Evolutionary conservation across 2,113 vertebrate species (phyloP).

Genomic region (Rutilus rutilus): DNA sequence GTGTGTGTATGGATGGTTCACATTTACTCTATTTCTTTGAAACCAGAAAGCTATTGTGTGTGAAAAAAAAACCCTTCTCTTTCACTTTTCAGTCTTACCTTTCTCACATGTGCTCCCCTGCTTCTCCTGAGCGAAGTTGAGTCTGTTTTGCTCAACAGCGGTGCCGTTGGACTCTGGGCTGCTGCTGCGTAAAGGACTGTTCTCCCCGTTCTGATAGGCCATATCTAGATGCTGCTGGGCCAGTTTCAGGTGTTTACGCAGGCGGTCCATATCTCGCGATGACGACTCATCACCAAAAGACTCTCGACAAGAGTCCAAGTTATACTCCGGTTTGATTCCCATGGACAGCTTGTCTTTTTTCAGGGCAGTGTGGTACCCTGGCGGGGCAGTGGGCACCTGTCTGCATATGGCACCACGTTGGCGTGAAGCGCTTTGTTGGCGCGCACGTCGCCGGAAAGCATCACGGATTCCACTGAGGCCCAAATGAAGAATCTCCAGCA

Average conservation of each 20-base stretch:
- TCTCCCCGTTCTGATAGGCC: conserved; percentile 77
- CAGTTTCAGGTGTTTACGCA: conserved; percentile 76
- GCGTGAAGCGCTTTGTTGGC: conserved; percentile 54
- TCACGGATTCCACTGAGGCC: conserved; percentile 85
- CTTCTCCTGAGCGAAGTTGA: conserved; percentile 91
- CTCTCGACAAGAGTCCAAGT: conserved; percentile 73
- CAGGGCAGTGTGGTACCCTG: conserved; percentile 84
- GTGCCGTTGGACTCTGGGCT: conserved; percentile 89
- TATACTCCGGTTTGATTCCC: conserved; percentile 71
- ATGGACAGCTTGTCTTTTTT: conserved; percentile 77
- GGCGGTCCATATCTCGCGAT: conserved; percentile 69
- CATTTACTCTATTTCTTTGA: too few relatives aligned
- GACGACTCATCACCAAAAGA: conserved; percentile 75
- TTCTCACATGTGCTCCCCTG: conserved; percentile 79
- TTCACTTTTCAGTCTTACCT: conserved; percentile 63
- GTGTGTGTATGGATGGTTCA: too few relatives aligned
- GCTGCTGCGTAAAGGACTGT: conserved; percentile 83
- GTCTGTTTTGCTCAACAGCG: conserved; percentile 85
- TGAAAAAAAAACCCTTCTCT: too few relatives aligned
- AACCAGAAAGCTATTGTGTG: too few relatives aligned
- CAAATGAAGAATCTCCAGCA: conserved; percentile 86
- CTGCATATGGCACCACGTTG: conserved; percentile 74
- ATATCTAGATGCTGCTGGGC: conserved; percentile 82
- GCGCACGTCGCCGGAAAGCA: conserved; percentile 67
- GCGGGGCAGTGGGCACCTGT: conserved; percentile 79